These are phyloP conservation scores for Albula goreensis DNA, from an alignment of 2,113 vertebrate species.

Conservation along the genomic window DNA sequence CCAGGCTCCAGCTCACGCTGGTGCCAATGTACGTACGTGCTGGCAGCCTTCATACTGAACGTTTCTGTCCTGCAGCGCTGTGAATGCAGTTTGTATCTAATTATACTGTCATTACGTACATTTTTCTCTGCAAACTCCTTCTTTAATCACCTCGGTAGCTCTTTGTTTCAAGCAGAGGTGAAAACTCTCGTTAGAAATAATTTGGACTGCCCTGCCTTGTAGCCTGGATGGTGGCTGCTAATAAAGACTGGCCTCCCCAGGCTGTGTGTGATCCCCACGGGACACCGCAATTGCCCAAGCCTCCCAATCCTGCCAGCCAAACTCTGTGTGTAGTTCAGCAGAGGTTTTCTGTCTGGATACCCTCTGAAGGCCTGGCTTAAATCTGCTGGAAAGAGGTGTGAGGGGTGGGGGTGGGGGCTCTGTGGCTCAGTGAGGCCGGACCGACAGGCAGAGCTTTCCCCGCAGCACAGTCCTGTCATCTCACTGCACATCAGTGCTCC, in stretches of 20 bases:
- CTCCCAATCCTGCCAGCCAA: not conserved
- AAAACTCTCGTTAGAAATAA: not conserved
- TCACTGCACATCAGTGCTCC: constrained; percentile 38
- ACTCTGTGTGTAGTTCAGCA: not conserved
- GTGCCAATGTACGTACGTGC: not conserved
- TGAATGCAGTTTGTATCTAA: not conserved
- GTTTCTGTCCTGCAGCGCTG: not conserved
- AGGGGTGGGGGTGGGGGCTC: not conserved
- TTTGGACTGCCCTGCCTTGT: not conserved
- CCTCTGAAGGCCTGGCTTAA: not conserved
- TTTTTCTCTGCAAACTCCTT: not conserved
- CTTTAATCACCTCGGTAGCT: not conserved
- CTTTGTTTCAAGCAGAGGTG: not conserved
- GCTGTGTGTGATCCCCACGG: not conserved
- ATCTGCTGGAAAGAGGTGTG: not conserved
- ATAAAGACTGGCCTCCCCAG: not conserved
- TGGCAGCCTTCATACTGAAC: not conserved
- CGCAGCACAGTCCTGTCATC: constrained; percentile 31
- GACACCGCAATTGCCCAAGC: not conserved
- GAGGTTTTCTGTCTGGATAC: not conserved
- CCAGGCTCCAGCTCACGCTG: not conserved
- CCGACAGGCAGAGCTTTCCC: constrained; percentile 13
- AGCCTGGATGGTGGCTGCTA: not conserved
- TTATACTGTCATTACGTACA: not conserved
- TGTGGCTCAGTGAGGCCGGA: not conserved